phyloP scores from a whole-genome alignment of 2,888 invertebrate genomes.

The Laothoe populi region DNA sequence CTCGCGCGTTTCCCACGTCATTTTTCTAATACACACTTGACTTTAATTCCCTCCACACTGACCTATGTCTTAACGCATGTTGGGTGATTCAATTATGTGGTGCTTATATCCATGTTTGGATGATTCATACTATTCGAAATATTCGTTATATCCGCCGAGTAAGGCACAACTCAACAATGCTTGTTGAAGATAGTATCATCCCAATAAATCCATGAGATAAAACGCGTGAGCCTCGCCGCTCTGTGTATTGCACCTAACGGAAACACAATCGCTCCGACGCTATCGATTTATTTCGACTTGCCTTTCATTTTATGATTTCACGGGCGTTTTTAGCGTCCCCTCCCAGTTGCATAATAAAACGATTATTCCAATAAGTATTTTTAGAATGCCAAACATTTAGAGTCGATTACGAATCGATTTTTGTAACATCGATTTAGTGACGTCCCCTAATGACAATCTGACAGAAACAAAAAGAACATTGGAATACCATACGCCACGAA shows the following conservation, averaged over 20 bases:
- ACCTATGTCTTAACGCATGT: constrained; percentile 45
- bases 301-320: constrained; percentile 18
- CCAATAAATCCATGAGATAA: constrained; percentile 80
- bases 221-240: constrained; percentile 50
- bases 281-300: constrained; percentile 49
- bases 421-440: neutral
- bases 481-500: constrained; percentile 77
- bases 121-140: constrained; percentile 16
- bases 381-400: constrained; percentile 10
- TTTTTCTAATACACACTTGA: constrained; percentile 73
- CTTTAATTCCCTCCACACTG: constrained; percentile 56
- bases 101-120: constrained; percentile 12
- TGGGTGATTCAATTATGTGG: constrained; percentile 23
- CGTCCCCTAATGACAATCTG: constrained; percentile 28
- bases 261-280: constrained; percentile 54
- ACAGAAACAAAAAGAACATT: constrained; percentile 49
- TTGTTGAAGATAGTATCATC: constrained; percentile 71
- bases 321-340: constrained; percentile 10
- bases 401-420: constrained; percentile 17
- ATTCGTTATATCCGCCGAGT: constrained; percentile 47
- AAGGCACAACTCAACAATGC: constrained; percentile 57
- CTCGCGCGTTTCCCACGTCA: constrained; percentile 64
- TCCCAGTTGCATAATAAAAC: constrained; percentile 21
- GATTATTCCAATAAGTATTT: neutral
- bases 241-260: constrained; percentile 54